Base-by-base conservation (phyloP, 1,140 invertebrate species). In the Harpegnathos saltator region DNA sequence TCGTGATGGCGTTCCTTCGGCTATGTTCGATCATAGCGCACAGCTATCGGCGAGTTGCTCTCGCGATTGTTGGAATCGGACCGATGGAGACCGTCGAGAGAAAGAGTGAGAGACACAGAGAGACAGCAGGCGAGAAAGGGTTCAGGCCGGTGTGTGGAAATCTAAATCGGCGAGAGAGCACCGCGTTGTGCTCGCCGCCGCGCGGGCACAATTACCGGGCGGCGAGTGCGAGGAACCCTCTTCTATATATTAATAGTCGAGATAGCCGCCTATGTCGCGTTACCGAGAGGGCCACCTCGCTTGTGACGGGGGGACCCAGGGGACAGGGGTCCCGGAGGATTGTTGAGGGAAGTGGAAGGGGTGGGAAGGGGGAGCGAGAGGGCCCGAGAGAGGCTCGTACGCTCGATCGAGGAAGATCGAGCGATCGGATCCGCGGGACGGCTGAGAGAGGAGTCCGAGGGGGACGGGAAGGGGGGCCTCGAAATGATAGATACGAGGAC, bases 191-290 rank as follows among this genome's bases (percentile, higher is more conserved):
- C 66, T 71, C 82, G 83, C 71, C 82, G 83, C 71, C 81, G 84
- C 75, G 75, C 75, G 75, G 65, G 33, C 65, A 74, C 91, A 93
- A 93, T 92, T 93, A 92, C 93, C 91, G 90, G 89, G 91, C 89
- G 88, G 91, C 81, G 88, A 94, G 93, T 93, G 93, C 92, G 93
- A 93, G 92, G 93, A 93, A 94, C 92, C 93, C 92, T 90, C 89
- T 93, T 93, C 93, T 93, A 93, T 94, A 93, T 94, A 93, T 94
- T 94, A 94, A 94, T 94, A 94, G 93, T 93, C 92, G 89, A 93
- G 90, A 90, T 89, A 89, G 88, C 78, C 80, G 84, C 78, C 73
- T 75, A 69, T 89, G 82, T 86, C 52, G 77, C 74, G 87, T 78
- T 89, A 89, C 71, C 65, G 84, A 86, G 82, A 87, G 66, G 82